Evolutionary conservation across 2,797 vertebrate genomes (phyloP).

Genomic region (Tenualosa ilisha): DNA sequence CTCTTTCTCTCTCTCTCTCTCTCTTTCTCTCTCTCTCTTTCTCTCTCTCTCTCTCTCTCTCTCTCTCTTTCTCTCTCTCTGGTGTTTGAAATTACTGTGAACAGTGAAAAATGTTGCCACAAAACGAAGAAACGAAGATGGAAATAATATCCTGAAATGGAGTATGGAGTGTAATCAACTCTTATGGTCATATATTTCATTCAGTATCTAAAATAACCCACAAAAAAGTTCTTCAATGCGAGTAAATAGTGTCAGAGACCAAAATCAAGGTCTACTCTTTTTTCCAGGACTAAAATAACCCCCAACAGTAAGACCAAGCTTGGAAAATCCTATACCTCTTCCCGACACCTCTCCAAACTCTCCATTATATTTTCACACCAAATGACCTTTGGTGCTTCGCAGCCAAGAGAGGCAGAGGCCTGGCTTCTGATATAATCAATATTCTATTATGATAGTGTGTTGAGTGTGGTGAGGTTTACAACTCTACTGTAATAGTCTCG

Average conservation of each 20-base stretch:
- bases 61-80: neutral
- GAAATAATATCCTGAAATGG: neutral
- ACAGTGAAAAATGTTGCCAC: neutral
- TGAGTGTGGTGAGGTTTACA: conserved; percentile 79
- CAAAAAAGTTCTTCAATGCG: neutral
- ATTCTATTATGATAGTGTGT: conserved; percentile 90
- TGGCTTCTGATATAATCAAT: conserved; percentile 92
- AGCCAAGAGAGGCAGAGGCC: conserved; percentile 81
- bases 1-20: neutral
- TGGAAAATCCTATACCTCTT: conserved; percentile 7
- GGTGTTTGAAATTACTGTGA: neutral
- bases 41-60: neutral
- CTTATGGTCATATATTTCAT: neutral
- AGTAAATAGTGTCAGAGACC: neutral
- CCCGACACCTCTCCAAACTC: conserved; percentile 33
- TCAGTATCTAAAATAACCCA: conserved; percentile 12
- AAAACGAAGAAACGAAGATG: neutral
- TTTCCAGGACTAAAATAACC: conserved; percentile 12
- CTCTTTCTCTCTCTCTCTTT: neutral
- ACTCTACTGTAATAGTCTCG: conserved; percentile 80
- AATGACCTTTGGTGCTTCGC: conserved; percentile 88
- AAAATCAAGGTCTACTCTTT: neutral
- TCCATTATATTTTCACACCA: conserved; percentile 76
- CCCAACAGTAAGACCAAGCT: conserved; percentile 10
- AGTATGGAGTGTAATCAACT: neutral